Evolutionary conservation across 2,113 vertebrate genomes (phyloP).

Genomic region (Semnornis frantzii): DNA sequence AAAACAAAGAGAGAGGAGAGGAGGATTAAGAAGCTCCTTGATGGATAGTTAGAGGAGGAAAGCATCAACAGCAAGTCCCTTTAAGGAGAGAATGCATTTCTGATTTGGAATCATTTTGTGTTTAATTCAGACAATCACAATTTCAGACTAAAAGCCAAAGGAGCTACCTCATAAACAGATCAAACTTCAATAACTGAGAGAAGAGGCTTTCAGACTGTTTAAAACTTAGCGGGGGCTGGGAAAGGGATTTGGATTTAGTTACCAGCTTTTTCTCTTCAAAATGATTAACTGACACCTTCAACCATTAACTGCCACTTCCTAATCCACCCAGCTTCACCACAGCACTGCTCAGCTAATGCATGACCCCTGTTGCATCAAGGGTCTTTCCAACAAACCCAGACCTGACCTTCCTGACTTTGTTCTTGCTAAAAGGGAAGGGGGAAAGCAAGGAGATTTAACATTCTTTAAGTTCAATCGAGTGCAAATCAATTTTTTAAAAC

Average conservation of each 20-base stretch:
- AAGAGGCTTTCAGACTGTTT: not conserved
- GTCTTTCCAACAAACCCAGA: constrained; percentile 58
- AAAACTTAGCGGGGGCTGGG: not conserved
- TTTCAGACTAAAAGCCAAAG: not conserved
- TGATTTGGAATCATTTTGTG: not conserved
- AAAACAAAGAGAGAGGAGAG: not conserved
- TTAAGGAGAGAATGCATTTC: not conserved
- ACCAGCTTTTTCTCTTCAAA: constrained; percentile 32
- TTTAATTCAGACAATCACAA: not conserved
- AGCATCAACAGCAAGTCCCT: not conserved
- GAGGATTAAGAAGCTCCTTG: not conserved
- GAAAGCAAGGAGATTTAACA: not conserved
- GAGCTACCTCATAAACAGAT: not conserved
- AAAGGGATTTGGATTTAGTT: constrained; percentile 6
- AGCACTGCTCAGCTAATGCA: not conserved
- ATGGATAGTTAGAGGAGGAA: not conserved
- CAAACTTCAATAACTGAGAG: not conserved
- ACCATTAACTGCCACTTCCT: not conserved
- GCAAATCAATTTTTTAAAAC: not conserved
- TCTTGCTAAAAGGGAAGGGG: not conserved
- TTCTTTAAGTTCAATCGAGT: not conserved
- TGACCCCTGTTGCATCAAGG: not conserved
- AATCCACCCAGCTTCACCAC: not conserved
- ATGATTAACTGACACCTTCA: constrained; percentile 24
- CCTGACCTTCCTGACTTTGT: constrained; percentile 61